Evolutionary conservation across 2,113 vertebrate genomes (phyloP).

Genomic region (Hippocampus barbouri): DNA sequence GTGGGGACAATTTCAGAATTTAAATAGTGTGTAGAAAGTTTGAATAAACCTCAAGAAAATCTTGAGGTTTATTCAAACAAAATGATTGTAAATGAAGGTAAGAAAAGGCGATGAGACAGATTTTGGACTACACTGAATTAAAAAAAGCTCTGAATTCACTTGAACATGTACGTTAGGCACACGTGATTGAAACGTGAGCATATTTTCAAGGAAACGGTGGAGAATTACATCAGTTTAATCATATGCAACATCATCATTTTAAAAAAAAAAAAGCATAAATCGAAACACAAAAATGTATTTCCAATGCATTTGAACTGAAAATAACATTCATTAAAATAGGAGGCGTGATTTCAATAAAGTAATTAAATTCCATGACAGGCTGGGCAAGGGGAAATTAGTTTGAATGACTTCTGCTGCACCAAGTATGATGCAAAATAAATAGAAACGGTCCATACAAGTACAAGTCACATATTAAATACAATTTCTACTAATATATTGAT

Average conservation of each 20-base stretch:
- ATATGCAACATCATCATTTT: no score
- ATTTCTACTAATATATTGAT: not conserved
- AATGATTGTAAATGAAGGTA: not conserved
- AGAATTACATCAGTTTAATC: no score
- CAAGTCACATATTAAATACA: not conserved
- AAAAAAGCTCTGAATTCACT: not conserved
- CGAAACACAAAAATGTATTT: not conserved
- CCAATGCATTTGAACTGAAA: not conserved
- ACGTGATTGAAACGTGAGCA: no score
- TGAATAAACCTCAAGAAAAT: slow-evolving; percentile 4
- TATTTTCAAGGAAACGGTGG: no score
- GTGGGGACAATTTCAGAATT: slow-evolving; percentile 6
- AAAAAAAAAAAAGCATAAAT: not conserved
- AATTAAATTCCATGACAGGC: not conserved
- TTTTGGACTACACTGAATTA: no score
- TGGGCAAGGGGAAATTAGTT: not conserved
- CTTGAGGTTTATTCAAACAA: not conserved
- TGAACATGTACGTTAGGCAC: no score
- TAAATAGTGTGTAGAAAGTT: slow-evolving; percentile 21
- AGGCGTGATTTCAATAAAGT: not conserved
- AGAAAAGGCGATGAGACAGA: not conserved
- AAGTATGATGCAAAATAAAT: not conserved
- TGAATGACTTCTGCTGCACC: not conserved
- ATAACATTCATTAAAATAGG: not conserved
- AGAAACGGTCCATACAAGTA: not conserved